Evolutionary conservation across 92 coral and sea anemone genomes (phyloP).

Genomic region (Virgularia gustaviana): DNA sequence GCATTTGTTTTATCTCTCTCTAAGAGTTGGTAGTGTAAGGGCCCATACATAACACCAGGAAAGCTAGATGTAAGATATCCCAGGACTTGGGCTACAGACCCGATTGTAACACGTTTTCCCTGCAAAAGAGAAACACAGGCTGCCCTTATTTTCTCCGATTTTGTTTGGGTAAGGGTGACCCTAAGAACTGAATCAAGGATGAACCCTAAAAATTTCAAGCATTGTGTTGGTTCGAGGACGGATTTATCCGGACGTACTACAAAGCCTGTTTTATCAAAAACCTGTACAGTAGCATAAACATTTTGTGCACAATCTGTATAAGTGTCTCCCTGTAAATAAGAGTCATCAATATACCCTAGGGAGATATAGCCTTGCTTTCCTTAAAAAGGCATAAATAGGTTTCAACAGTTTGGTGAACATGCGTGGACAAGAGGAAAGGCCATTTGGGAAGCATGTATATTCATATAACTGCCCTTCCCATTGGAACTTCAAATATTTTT

Average conservation of each 20-base stretch:
- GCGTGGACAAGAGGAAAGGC: slow-evolving; percentile 14
- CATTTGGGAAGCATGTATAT: slow-evolving; percentile 22
- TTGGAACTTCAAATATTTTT: slow-evolving; percentile 8
- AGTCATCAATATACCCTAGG: slow-evolving; percentile 20
- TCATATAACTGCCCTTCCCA: slow-evolving; percentile 25
- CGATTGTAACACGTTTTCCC: neutral
- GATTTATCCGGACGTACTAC: slow-evolving; percentile 16
- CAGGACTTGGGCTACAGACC: neutral
- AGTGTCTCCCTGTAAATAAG: slow-evolving; percentile 20
- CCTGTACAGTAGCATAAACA: neutral
- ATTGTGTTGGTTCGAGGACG: slow-evolving; percentile 1
- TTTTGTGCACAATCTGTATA: slow-evolving; percentile 9
- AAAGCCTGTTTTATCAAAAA: neutral
- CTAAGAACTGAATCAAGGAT: neutral
- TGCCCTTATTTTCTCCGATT: neutral
- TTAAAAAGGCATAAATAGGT: slow-evolving; percentile 3
- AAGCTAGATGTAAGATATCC: neutral
- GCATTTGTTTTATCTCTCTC: neutral
- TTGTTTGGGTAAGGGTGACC: neutral
- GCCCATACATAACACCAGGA: neutral
- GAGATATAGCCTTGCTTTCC: slow-evolving; percentile 7
- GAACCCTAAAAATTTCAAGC: slow-evolving; percentile 1
- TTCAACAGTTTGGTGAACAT: slow-evolving; percentile 16
- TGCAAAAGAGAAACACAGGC: neutral
- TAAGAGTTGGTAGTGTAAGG: neutral